Evolutionary conservation across 2,797 vertebrate species (phyloP).

Genomic region (Anolis apletophallus): DNA sequence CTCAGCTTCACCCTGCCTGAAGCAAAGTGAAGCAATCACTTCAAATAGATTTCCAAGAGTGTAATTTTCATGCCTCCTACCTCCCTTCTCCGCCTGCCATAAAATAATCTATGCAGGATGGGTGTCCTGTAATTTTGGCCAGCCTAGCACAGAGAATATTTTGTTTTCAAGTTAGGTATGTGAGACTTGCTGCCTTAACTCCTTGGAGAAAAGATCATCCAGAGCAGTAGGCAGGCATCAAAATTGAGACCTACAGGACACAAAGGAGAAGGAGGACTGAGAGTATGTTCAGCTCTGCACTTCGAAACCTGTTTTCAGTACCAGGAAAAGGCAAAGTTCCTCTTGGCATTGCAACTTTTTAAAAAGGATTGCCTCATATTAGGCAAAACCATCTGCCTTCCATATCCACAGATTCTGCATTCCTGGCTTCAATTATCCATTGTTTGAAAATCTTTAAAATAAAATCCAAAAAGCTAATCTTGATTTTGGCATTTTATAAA

Average conservation of each 20-base stretch:
- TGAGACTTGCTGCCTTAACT: not conserved
- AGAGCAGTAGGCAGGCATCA: not conserved
- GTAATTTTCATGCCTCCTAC: not conserved
- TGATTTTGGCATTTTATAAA: too few relatives aligned
- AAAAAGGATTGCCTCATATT: not conserved
- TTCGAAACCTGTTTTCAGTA: not conserved
- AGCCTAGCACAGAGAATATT: not conserved
- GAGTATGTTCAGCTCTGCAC: not conserved
- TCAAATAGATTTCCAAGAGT: slow-evolving; percentile 15
- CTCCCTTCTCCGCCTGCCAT: not conserved
- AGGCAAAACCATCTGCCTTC: not conserved
- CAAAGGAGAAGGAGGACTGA: not conserved
- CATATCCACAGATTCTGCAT: too few relatives aligned
- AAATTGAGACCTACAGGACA: not conserved
- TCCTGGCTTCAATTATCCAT: too few relatives aligned
- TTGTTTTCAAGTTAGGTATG: not conserved
- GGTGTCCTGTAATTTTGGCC: not conserved
- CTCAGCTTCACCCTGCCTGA: slow-evolving; percentile 4
- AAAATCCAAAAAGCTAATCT: too few relatives aligned
- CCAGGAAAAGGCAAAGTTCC: not conserved
- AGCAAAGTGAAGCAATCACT: slow-evolving; percentile 27
- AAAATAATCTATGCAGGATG: not conserved
- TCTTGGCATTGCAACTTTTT: not conserved
- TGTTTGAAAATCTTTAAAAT: too few relatives aligned
- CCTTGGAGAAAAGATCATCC: not conserved